Conservation (phyloP, 2,888 invertebrate species). For the Agriotes lineatus region DNA sequence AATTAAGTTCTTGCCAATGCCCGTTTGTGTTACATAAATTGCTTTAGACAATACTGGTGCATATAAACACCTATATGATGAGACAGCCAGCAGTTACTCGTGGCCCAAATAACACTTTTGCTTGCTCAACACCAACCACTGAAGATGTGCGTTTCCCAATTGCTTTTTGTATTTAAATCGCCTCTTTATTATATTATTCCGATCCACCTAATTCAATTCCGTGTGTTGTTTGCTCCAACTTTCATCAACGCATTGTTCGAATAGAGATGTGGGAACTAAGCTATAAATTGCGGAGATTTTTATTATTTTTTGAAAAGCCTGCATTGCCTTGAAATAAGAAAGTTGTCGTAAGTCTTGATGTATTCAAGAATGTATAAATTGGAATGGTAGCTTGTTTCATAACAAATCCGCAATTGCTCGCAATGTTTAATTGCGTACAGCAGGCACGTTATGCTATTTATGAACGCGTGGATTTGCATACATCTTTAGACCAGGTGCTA, state of each 20-base stretch:
- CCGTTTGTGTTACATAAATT: not conserved
- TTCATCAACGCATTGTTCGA: too few species aligned
- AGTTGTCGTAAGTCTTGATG: not conserved
- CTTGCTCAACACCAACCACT: not conserved
- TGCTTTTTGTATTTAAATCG: not conserved
- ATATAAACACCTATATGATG: not conserved
- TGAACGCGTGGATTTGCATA: not conserved
- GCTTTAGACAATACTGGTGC: not conserved
- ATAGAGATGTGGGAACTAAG: not conserved
- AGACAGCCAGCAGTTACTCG: not conserved
- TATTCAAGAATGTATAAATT: too few species aligned
- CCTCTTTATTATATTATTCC: not conserved
- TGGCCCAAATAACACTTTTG: not conserved
- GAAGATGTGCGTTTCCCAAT: not conserved
- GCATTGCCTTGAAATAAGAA: conserved; percentile 3
- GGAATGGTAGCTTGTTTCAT: not conserved
- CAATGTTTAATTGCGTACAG: too few species aligned
- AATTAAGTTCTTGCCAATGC: not conserved
- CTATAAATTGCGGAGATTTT: not conserved
- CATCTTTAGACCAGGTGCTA: not conserved
- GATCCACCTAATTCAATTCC: not conserved
- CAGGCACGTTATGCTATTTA: too few species aligned
- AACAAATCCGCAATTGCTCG: not conserved
- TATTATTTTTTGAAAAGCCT: not conserved
- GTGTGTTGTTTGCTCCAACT: not conserved